Conservation (phyloP, 2,113 vertebrate species). For the Lota lota region DNA sequence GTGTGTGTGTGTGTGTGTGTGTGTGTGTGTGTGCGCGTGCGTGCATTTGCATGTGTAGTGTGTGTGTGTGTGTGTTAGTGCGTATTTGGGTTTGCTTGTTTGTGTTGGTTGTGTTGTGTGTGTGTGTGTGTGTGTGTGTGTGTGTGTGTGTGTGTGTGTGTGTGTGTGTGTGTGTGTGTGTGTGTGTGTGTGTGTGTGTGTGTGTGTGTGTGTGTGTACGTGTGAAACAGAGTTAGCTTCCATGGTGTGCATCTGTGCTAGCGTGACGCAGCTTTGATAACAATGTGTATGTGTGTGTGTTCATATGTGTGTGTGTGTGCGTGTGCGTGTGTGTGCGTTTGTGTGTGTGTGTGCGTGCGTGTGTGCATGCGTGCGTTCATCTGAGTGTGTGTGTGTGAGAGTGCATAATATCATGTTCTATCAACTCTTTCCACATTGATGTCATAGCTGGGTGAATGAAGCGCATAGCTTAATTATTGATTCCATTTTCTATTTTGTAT, state of each 20-base stretch:
- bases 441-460: too few species aligned
- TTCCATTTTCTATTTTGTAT: too few species aligned
- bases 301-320: neutral
- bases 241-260: neutral
- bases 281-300: too few species aligned
- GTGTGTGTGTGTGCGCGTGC: neutral
- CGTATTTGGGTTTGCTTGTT: neutral
- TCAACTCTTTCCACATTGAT: too few species aligned
- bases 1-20: slow-evolving; percentile 2
- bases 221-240: neutral
- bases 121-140: neutral
- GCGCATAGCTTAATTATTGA: too few species aligned
- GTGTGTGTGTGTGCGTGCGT: neutral
- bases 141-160: neutral
- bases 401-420: neutral
- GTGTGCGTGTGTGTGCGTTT: neutral
- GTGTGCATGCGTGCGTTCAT: neutral
- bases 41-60: neutral
- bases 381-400: neutral
- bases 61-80: neutral
- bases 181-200: neutral
- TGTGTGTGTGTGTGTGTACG: neutral
- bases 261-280: neutral
- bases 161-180: neutral
- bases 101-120: neutral